phyloP scores from a whole-genome alignment of 2,888 invertebrate species.

The Orthonychiurus folsomi region DNA sequence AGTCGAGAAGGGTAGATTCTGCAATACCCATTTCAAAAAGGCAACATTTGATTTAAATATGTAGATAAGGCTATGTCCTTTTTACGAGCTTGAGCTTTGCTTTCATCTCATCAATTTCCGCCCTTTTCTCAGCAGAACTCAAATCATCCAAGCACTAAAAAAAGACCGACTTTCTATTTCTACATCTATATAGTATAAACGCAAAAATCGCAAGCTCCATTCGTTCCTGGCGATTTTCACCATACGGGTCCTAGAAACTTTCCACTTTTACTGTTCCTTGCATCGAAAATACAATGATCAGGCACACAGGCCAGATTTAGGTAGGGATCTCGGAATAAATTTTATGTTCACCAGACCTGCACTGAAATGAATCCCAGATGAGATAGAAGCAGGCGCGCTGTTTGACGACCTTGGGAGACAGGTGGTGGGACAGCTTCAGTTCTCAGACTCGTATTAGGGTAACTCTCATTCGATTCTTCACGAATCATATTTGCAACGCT shows the following conservation, averaged over 20 bases:
- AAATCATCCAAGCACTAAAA: constrained; percentile 2
- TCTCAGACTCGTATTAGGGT: constrained; percentile 33
- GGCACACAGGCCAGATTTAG: background rate
- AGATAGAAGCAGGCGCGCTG: constrained; percentile 85
- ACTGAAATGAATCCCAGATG: constrained; percentile 80
- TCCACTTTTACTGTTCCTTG: background rate
- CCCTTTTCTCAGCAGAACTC: background rate
- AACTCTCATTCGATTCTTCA: constrained; percentile 37
- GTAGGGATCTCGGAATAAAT: constrained; percentile 6
- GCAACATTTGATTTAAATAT: constrained; percentile 8
- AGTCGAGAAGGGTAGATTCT: constrained; percentile 31
- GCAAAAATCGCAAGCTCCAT: background rate
- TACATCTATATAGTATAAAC: background rate
- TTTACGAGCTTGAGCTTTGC: background rate
- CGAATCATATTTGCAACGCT: constrained; percentile 33
- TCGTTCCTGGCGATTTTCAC: background rate
- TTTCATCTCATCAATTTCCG: constrained; percentile 3
- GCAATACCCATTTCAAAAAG: constrained; percentile 1
- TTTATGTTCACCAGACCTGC: constrained; percentile 22
- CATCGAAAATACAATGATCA: background rate
- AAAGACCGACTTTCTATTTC: background rate
- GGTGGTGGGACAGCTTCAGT: constrained; percentile 67
- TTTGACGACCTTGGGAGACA: constrained; percentile 86
- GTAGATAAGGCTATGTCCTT: background rate
- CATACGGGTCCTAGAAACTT: background rate